Conservation (phyloP, 2,888 invertebrate genomes). For the Acanthococcus lagerstroemiae region DNA sequence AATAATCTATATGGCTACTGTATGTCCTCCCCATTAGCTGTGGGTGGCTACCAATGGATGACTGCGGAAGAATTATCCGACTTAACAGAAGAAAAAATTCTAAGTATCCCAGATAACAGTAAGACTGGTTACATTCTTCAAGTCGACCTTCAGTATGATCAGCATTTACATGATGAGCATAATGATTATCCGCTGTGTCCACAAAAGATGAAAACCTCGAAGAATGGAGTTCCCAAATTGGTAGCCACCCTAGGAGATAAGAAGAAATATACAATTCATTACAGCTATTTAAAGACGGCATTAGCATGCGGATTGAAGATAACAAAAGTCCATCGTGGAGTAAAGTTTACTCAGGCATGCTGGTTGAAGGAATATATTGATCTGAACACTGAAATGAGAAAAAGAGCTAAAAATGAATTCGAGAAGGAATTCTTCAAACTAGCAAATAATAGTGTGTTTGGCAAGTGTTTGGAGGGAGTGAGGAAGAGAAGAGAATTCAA, state of each 20-base stretch:
- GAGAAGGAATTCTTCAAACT: slow-evolving; percentile 37
- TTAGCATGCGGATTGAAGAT: slow-evolving; percentile 37
- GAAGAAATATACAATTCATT: slow-evolving; percentile 38
- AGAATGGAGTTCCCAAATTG: slow-evolving; percentile 5
- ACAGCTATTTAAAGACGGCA: slow-evolving; percentile 38
- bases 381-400: slow-evolving; percentile 40
- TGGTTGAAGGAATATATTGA: slow-evolving; percentile 42
- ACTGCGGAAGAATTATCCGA: slow-evolving; percentile 12
- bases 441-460: slow-evolving; percentile 7
- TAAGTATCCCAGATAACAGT: slow-evolving; percentile 5
- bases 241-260: slow-evolving; percentile 34
- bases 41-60: slow-evolving; percentile 14
- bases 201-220: no score
- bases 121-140: slow-evolving; percentile 13
- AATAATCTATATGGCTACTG: slow-evolving; percentile 21
- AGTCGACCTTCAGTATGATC: slow-evolving; percentile 40
- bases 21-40: slow-evolving; percentile 11
- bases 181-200: slow-evolving; percentile 39
- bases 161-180: slow-evolving; percentile 40
- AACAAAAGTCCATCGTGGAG: slow-evolving; percentile 39
- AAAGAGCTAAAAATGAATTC: slow-evolving; percentile 39
- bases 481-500: slow-evolving; percentile 36
- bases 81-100: slow-evolving; percentile 3
- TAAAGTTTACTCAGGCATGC: slow-evolving; percentile 41
- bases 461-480: slow-evolving; percentile 37